Conservation (phyloP, 2,113 vertebrate species). For the Zootoca vivipara region DNA sequence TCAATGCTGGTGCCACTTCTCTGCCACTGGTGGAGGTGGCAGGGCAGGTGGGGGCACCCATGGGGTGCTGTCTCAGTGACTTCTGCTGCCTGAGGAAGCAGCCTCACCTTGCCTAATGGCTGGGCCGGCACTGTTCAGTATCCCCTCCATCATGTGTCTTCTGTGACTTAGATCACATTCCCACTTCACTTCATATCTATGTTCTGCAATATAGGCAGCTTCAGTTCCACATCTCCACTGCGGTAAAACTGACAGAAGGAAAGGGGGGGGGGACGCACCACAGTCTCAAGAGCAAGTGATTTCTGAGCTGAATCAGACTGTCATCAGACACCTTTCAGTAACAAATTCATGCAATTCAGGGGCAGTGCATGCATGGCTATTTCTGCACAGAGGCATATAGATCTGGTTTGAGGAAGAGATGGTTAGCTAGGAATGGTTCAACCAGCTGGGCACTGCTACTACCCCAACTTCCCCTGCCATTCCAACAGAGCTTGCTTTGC, state of each 20-base stretch:
- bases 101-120: too few species aligned
- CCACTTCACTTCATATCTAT: neutral
- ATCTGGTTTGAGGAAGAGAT: conserved; percentile 43
- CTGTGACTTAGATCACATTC: neutral
- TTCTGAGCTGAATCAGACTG: neutral
- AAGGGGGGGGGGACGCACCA: neutral
- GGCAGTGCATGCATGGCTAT: neutral
- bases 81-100: too few species aligned
- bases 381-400: conserved; percentile 11
- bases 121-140: neutral
- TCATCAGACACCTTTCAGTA: neutral
- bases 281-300: neutral
- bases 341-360: neutral
- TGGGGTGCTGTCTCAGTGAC: too few species aligned
- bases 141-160: neutral
- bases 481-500: conserved; percentile 48
- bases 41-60: too few species aligned
- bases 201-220: neutral
- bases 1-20: too few species aligned
- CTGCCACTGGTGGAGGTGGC: too few species aligned
- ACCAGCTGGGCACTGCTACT: conserved; percentile 57
- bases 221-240: neutral
- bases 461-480: conserved; percentile 59
- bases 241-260: neutral
- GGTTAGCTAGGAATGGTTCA: conserved; percentile 63